Evolutionary conservation across 1,140 invertebrate species (phyloP).

Genomic region (Phymorhynchus buccinoides): DNA sequence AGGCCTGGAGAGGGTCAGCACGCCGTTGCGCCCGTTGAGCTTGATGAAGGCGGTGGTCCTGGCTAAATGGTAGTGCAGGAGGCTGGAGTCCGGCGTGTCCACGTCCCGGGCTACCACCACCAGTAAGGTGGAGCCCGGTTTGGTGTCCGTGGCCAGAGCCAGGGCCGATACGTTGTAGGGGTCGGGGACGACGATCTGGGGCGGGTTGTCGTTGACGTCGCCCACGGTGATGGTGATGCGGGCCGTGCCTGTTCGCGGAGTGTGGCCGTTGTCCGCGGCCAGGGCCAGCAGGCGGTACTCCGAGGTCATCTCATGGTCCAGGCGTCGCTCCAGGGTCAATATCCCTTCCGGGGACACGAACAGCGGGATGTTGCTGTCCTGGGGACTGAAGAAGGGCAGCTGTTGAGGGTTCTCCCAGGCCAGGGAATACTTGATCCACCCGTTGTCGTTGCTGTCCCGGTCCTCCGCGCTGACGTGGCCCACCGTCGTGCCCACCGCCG

Average conservation of each 20-base stretch:
- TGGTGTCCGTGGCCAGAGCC: constrained; percentile 36
- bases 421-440: constrained; percentile 42
- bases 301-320: constrained; percentile 51
- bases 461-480: constrained; percentile 49
- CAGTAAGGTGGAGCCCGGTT: constrained; percentile 31
- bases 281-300: constrained; percentile 49
- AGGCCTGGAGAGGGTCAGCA: constrained; percentile 34
- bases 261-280: constrained; percentile 47
- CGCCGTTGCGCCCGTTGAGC: constrained; percentile 37
- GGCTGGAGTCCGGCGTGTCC: background rate
- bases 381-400: constrained; percentile 36
- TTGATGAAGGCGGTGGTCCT: constrained; percentile 27
- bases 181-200: constrained; percentile 85
- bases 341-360: constrained; percentile 44
- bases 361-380: constrained; percentile 37
- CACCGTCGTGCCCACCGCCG: constrained; percentile 38
- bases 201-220: constrained; percentile 93
- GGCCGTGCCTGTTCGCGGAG: constrained; percentile 44
- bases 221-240: constrained; percentile 80
- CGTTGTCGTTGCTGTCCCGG: constrained; percentile 52
- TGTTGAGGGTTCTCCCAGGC: constrained; percentile 41
- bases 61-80: constrained; percentile 11
- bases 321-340: constrained; percentile 36
- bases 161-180: constrained; percentile 56
- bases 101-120: constrained; percentile 41